These are phyloP conservation scores for Drosophila tripunctata DNA, from an alignment of 2,888 invertebrate species.

Conservation along the genomic window DNA sequence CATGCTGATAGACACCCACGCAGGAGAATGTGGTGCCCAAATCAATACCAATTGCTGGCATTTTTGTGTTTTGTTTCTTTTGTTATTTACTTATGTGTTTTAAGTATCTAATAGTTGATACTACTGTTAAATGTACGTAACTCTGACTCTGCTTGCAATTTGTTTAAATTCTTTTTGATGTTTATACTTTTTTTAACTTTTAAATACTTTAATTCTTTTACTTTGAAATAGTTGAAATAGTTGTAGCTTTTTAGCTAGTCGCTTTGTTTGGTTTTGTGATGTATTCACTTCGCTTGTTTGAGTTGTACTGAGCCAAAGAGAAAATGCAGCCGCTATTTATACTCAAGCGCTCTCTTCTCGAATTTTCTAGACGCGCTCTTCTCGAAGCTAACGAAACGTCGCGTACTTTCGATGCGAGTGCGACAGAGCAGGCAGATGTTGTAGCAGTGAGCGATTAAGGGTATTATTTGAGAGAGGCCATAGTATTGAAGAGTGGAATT, in stretches of 20 bases:
- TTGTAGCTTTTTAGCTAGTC: constrained; percentile 53
- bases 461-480: not conserved
- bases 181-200: not conserved
- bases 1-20: constrained; percentile 92
- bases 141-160: not conserved
- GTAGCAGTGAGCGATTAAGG: not conserved
- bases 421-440: not conserved
- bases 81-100: not conserved
- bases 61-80: constrained; percentile 15
- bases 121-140: too few species aligned
- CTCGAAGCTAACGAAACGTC: constrained; percentile 32
- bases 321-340: constrained; percentile 57
- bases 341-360: constrained; percentile 43
- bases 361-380: constrained; percentile 55
- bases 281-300: constrained; percentile 60
- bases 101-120: not conserved
- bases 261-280: constrained; percentile 36
- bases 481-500: not conserved
- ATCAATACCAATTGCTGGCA: constrained; percentile 87
- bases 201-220: not conserved
- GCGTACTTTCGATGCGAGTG: constrained; percentile 2
- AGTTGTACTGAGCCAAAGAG: constrained; percentile 53
- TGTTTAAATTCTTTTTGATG: not conserved
- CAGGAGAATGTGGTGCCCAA: constrained; percentile 88
- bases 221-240: not conserved